Percentiles rank a stretch among this genome's conserved stretches.
Conservation (phyloP, 2,113 vertebrate species). For the Lycocorax pyrrhopterus region DNA sequence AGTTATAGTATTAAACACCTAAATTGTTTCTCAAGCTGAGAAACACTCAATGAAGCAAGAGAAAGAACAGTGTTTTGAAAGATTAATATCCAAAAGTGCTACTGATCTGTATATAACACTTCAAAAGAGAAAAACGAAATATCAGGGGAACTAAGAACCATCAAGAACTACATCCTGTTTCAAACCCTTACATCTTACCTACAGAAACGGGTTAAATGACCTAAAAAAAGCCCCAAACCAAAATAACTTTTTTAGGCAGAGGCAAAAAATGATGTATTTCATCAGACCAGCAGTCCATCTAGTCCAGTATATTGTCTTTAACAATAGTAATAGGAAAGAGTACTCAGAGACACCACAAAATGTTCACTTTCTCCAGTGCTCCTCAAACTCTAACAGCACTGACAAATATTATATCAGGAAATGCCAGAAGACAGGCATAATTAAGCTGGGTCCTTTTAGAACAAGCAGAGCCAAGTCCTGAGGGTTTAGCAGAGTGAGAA, state of each 20-base stretch:
- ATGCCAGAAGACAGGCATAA: not conserved
- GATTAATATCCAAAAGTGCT: not conserved
- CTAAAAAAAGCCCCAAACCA: not conserved
- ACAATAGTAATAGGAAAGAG: not conserved
- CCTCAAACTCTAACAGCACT: not conserved
- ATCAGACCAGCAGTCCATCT: not conserved
- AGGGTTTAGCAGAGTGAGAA: not conserved
- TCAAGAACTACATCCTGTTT: not conserved
- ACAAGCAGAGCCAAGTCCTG: not conserved
- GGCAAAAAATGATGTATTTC: not conserved
- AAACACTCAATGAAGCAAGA: not conserved
- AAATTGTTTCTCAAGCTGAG: not conserved
- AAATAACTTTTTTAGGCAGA: not conserved
- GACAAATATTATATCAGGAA: not conserved
- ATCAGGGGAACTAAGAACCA: not conserved
- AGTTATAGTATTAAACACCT: not conserved
- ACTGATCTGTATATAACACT: not conserved
- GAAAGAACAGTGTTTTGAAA: not conserved
- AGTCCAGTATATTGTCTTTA: not conserved
- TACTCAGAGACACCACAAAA: not conserved
- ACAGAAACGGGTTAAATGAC: not conserved
- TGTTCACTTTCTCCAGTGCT: not conserved
- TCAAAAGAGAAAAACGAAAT: not conserved
- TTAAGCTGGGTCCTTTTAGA: not conserved
- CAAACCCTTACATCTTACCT: not conserved